Conservation (phyloP, 2,113 vertebrate species). For the Ammospiza caudacuta region DNA sequence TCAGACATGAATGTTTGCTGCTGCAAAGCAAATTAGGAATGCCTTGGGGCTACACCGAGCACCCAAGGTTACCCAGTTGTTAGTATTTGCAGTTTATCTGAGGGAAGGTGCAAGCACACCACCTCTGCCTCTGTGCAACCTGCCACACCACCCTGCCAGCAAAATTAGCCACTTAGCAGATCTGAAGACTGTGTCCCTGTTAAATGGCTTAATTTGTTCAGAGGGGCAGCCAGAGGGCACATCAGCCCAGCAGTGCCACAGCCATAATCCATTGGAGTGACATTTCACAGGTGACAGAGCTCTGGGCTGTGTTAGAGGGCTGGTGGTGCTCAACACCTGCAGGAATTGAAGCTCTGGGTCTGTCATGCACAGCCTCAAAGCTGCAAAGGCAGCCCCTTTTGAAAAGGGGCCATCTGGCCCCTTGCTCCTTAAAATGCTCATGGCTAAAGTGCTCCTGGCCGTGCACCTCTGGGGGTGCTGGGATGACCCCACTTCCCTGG, state of each 20-base stretch:
- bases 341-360: background rate
- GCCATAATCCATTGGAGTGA: background rate
- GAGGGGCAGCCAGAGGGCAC: background rate
- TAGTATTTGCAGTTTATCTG: background rate
- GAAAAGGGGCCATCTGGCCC: background rate
- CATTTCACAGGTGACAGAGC: background rate
- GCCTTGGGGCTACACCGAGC: accelerated
- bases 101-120: background rate
- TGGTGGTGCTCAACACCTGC: background rate
- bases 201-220: background rate
- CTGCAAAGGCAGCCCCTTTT: background rate
- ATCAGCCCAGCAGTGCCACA: background rate
- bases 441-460: accelerated
- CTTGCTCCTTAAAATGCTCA: background rate
- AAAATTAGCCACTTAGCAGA: background rate
- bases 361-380: background rate
- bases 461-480: background rate
- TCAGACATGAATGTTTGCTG: background rate
- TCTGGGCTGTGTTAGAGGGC: background rate
- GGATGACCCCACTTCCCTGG: background rate
- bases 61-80: background rate
- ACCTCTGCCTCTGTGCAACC: background rate
- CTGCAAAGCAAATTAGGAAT: background rate
- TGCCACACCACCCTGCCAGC: background rate
- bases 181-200: background rate